Conservation (phyloP, 2,888 invertebrate species). For the Lepidochitona cinerea region DNA sequence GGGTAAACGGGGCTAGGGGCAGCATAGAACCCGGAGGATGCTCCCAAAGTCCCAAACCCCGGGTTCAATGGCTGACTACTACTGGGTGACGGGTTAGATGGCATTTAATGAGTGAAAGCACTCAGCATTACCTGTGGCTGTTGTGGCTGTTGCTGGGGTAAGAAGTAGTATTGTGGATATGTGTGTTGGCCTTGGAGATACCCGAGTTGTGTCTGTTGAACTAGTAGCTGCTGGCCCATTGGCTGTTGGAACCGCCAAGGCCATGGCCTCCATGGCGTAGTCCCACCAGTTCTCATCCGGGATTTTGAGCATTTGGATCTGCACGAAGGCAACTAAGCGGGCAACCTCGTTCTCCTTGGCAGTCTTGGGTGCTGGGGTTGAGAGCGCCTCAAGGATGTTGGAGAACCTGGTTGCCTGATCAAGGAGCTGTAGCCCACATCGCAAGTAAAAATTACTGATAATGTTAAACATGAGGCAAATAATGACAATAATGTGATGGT, state of each 20-base stretch:
- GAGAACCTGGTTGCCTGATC: not conserved
- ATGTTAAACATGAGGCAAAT: too few relatives aligned
- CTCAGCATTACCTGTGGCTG: not conserved
- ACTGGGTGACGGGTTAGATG: not conserved
- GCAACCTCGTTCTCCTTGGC: not conserved
- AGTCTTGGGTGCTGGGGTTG: not conserved
- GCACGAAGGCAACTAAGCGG: not conserved
- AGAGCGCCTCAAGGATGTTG: not conserved
- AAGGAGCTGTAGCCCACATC: not conserved
- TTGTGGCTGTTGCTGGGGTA: not conserved
- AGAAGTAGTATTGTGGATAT: not conserved
- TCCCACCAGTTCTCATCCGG: slow-evolving; percentile 3
- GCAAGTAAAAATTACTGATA: too few relatives aligned
- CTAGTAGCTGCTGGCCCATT: not conserved
- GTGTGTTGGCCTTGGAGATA: too few relatives aligned
- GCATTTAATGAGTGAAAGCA: too few relatives aligned
- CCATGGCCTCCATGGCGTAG: not conserved
- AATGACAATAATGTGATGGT: too few relatives aligned
- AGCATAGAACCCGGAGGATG: too few relatives aligned
- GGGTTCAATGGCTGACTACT: not conserved
- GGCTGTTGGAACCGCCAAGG: not conserved
- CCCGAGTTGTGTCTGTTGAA: not conserved
- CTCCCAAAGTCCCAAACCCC: too few relatives aligned
- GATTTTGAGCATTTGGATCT: not conserved
- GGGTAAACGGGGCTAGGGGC: not conserved